phyloP scores from a whole-genome alignment of 2,113 vertebrate species.

The Coregonus clupeaformis region DNA sequence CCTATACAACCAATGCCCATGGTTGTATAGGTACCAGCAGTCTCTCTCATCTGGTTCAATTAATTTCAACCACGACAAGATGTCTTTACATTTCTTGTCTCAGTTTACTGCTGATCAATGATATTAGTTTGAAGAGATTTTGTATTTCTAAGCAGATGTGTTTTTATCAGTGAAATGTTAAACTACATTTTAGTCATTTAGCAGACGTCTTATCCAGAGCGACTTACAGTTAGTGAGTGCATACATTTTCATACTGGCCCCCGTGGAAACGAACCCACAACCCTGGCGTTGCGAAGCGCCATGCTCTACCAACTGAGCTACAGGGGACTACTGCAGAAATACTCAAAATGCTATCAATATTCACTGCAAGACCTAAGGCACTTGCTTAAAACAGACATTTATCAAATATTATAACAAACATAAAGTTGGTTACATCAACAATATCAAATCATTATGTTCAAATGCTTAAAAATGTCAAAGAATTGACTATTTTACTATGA shows the following conservation, averaged over 20 bases:
- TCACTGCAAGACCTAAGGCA: conserved; percentile 7
- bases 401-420: neutral
- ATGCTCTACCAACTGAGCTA: too few species aligned
- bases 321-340: conserved; percentile 12
- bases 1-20: neutral
- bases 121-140: neutral
- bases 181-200: too few species aligned
- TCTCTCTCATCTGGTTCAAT: too few species aligned
- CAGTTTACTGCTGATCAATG: conserved; percentile 44
- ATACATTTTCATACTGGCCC: too few species aligned
- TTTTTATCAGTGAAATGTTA: neutral
- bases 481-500: too few species aligned
- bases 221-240: too few species aligned
- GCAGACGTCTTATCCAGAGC: too few species aligned
- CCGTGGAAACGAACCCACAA: too few species aligned
- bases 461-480: neutral
- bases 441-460: neutral
- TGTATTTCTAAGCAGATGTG: neutral
- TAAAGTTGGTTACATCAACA: neutral
- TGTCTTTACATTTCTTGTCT: neutral
- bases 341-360: conserved; percentile 1
- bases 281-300: too few species aligned
- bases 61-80: too few species aligned
- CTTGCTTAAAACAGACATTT: too few species aligned
- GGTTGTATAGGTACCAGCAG: neutral